phyloP scores from a whole-genome alignment of 2,113 vertebrate species.

The Uria aalge region DNA sequence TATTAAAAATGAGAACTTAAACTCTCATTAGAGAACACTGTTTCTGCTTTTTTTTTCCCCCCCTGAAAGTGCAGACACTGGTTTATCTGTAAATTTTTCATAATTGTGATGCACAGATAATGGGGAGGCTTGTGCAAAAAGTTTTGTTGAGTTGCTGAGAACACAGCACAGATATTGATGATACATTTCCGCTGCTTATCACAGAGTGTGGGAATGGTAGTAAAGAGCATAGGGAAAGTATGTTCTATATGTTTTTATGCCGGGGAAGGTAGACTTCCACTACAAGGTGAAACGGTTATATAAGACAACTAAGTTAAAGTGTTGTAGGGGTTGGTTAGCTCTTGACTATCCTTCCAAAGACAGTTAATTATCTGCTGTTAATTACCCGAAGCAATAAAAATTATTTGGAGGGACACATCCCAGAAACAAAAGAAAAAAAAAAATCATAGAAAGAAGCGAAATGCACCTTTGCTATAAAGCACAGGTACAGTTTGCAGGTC shows the following conservation, averaged over 20 bases:
- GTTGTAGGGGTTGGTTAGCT: neutral
- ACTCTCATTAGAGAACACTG: neutral
- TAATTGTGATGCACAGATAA: neutral
- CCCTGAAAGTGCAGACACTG: neutral
- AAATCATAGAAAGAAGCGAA: neutral
- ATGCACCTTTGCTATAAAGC: neutral
- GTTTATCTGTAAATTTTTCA: neutral
- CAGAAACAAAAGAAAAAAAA: neutral
- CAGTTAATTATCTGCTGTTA: neutral
- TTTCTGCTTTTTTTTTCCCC: neutral
- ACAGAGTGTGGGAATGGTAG: neutral
- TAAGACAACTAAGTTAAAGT: neutral
- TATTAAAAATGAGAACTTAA: conserved; percentile 2
- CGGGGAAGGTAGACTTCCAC: neutral
- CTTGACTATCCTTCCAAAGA: neutral
- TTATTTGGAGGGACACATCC: neutral
- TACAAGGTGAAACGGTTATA: neutral
- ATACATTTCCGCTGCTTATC: neutral
- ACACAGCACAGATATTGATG: neutral
- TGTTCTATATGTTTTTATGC: neutral
- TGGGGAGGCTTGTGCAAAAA: neutral
- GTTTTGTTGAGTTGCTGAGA: neutral
- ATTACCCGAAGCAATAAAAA: neutral
- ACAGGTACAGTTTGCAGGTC: neutral
- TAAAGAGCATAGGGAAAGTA: neutral